Evolutionary conservation across 1,140 invertebrate genomes (phyloP), one percentile per base, ranked within the genome.

Genomic region (Helicorthomorpha holstii): DNA sequence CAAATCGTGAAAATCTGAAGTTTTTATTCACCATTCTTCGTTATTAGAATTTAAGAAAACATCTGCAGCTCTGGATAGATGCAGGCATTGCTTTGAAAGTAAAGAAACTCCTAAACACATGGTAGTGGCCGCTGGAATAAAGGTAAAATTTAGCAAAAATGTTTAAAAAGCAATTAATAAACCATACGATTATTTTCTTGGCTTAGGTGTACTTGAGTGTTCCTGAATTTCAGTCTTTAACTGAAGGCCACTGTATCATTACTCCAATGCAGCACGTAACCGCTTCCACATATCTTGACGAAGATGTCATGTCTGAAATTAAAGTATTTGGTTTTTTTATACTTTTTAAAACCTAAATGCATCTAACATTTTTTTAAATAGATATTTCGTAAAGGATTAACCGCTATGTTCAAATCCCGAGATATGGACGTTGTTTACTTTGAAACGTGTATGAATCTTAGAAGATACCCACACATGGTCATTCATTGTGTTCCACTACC

Each of bases 291-390:
- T 73, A 78, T 56, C 59, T 92, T 14, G 93, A 97, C 70, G 92
- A 97, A 75, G 88, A 97, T 72, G 78, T 90, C 45, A 95, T 83
- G 84, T 74, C 76, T 56, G 91, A 95, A 72, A 74, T 96, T 41
- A 74, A 80, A 73, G 82, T 83, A 69, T 49, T 50, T 49, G 34
- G 29, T 24, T 22, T 42, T 42, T 50, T 24, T 54, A 46, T n/a
- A 12, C 53, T 10, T 49, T 55, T 19, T 58, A 3, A 53, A 59
- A 58, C 61, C 52, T 55, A 27, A 3, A 51, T 42, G 44, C 60
- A 71, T 69, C 51, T n/a, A n/a, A n/a, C n/a, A n/a, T n/a, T n/a
- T n/a, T n/a, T n/a, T n/a, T n/a, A n/a, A n/a, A n/a, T 63, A 82
- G 74, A 70, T 73, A 56, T 82, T 84, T 54, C 75, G 86, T 43